Evolutionary conservation across 2,888 invertebrate genomes (phyloP), one percentile per base, ranked within the genome.

Genomic region (Fabriciana adippe): DNA sequence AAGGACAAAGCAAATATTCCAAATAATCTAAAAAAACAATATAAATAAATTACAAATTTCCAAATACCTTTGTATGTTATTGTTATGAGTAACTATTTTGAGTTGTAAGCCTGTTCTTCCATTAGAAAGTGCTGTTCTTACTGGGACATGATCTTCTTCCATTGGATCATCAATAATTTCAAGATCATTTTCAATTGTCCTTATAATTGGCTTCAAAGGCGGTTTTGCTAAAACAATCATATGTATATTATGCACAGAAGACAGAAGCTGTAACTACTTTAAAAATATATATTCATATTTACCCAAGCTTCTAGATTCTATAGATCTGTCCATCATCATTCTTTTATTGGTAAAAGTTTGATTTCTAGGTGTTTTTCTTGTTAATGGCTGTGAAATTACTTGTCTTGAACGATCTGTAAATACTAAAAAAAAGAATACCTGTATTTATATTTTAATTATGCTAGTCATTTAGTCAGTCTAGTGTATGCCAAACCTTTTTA

Each of bases 161-260:
- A 91, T 89, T 6, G 89, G 86, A 65, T 91, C 88, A 81, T 90
- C 88, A 80, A 87, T 83, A 56, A 87, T 77, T 82, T 89, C 87
- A 74, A 92, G 79, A 76, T 93, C 91, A 83, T 93, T 93, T 77
- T 90, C 87, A 68, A 93, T 86, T 57, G 92, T 92, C 73, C 93
- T 85, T 6, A 89, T 71, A 65, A 93, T 90, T 26, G 92, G 92
- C 77, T 87, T 90, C 18, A 81, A 79, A 50, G 79, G 71, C 11
- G 74, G 70, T 69, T 75, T 76, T 16, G 75, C 85, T 82, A 73
- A 55, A 80, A 79, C 14, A 61, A 48, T 35, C 26, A n/a, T n/a
- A 6, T 11, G 1, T n/a, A n/a, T 35, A 41, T 41, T 41, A 41
- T 41, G 8, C 11, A 2, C 35, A 41, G 35, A 41, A 41, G 35